Evolutionary conservation across 2,113 vertebrate species (phyloP).

Genomic region (Anoura caudifer): DNA sequence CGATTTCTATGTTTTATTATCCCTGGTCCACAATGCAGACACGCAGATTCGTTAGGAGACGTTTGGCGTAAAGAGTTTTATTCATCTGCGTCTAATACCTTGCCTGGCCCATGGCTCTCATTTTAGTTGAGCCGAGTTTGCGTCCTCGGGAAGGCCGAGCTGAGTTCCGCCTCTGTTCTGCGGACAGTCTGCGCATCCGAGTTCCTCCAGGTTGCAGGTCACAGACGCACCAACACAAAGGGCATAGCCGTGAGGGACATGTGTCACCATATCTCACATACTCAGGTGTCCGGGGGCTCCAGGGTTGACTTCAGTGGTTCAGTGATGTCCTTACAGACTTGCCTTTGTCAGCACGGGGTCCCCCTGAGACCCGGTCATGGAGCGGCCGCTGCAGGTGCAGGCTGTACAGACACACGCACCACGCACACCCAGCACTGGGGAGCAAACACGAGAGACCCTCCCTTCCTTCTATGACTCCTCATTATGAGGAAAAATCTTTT

Average conservation of each 20-base stretch:
- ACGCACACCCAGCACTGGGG: not conserved
- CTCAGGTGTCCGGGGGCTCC: not conserved
- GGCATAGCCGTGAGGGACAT: not conserved
- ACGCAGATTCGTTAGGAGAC: not conserved
- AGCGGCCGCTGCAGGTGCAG: not conserved
- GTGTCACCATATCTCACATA: not conserved
- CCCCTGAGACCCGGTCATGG: not conserved
- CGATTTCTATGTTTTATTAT: not conserved
- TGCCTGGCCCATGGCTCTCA: not conserved
- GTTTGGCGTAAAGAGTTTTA: not conserved
- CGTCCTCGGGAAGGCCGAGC: not conserved
- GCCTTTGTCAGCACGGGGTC: not conserved
- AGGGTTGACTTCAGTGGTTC: too few species aligned
- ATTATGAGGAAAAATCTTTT: not conserved
- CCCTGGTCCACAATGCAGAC: not conserved
- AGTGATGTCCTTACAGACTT: not conserved
- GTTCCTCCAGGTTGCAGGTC: not conserved
- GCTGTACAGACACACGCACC: not conserved
- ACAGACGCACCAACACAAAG: not conserved
- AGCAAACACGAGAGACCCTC: not conserved
- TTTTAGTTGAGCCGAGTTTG: not conserved
- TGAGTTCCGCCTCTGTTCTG: not conserved
- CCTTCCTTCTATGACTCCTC: not conserved
- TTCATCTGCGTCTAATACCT: slow-evolving; percentile 17
- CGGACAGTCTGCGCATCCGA: not conserved